Conservation (phyloP, 1,140 invertebrate genomes). For the Holotrichia oblita region DNA sequence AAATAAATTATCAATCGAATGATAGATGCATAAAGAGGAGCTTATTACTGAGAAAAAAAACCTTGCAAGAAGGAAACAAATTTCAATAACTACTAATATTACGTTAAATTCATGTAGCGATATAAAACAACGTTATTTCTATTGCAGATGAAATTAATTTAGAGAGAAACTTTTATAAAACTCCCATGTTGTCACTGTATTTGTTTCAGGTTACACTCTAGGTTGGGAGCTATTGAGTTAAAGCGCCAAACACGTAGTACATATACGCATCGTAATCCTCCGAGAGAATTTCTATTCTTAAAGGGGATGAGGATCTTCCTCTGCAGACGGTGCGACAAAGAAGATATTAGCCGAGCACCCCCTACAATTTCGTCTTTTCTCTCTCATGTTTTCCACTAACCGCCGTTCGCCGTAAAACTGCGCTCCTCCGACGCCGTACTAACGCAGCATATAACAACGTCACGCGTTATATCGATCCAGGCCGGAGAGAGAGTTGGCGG, state of each 20-base stretch:
- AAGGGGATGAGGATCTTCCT: neutral
- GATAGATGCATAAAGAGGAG: too few relatives aligned
- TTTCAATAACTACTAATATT: too few relatives aligned
- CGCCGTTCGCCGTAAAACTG: neutral
- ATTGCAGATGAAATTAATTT: neutral
- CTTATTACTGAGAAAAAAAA: too few relatives aligned
- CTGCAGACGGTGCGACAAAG: neutral
- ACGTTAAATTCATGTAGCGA: too few relatives aligned
- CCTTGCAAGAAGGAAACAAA: too few relatives aligned
- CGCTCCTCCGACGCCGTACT: neutral
- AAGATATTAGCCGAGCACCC: neutral
- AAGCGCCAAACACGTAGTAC: neutral
- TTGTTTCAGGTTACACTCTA: too few relatives aligned
- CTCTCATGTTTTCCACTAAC: neutral
- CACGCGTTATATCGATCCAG: constrained; percentile 9
- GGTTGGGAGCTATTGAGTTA: neutral
- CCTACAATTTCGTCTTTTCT: neutral
- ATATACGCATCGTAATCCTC: neutral
- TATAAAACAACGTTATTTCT: too few relatives aligned
- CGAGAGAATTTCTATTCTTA: neutral
- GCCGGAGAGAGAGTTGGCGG: neutral
- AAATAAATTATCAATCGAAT: too few relatives aligned
- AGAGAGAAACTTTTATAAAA: neutral
- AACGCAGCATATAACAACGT: constrained; percentile 11
- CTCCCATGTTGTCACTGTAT: too few relatives aligned